phyloP scores from a whole-genome alignment of 2,113 vertebrate species.

The Lagopus leucura region DNA sequence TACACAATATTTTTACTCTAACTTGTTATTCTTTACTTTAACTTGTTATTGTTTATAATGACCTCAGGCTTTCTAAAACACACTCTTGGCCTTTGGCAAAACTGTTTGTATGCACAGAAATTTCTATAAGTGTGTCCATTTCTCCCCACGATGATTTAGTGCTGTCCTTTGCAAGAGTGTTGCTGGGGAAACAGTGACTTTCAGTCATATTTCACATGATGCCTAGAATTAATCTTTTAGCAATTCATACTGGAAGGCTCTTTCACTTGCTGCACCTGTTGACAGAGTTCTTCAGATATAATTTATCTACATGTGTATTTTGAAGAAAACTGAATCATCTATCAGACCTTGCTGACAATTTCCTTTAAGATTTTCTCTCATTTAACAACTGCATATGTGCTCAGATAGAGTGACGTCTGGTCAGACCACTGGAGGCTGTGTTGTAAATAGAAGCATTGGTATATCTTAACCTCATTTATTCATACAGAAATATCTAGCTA shows the following conservation, averaged over 20 bases:
- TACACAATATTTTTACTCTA: not conserved
- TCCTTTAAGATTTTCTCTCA: not conserved
- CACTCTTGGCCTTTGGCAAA: not conserved
- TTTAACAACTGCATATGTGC: not conserved
- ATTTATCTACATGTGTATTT: not conserved
- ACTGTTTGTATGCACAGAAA: not conserved
- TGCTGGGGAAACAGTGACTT: conserved; percentile 53
- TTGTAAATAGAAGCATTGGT: not conserved
- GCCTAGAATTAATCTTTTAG: conserved; percentile 33
- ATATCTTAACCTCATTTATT: not conserved
- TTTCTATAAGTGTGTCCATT: not conserved
- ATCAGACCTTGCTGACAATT: not conserved
- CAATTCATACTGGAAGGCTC: not conserved
- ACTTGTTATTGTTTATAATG: conserved; percentile 16
- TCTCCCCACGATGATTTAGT: conserved; percentile 17
- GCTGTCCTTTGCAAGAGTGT: conserved; percentile 31
- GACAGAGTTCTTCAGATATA: conserved; percentile 1
- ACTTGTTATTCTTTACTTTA: conserved; percentile 15
- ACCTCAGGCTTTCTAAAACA: not conserved
- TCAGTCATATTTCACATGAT: conserved; percentile 64
- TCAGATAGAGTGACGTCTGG: not conserved
- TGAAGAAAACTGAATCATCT: not conserved
- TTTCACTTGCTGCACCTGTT: conserved; percentile 13
- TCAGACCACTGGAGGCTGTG: not conserved
- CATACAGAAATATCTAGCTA: not conserved